Percentiles rank a stretch among this genome's conserved stretches.
Conservation (phyloP, 2,113 vertebrate species). For the Menidia beryllina region DNA sequence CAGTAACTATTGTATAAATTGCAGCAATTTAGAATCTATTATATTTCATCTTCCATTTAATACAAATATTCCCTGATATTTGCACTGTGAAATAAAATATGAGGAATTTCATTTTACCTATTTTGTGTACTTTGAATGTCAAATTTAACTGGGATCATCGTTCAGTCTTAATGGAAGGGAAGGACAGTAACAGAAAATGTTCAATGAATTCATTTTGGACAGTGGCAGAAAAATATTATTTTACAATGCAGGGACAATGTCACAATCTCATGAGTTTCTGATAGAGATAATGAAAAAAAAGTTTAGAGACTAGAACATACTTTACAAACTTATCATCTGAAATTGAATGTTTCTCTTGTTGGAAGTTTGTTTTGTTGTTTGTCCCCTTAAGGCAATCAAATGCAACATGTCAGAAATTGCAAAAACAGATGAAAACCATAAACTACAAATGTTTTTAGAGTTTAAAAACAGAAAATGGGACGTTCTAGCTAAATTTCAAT, state of each 20-base stretch:
- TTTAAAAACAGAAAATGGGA: background rate
- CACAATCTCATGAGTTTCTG: too few relatives aligned
- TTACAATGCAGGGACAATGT: too few relatives aligned
- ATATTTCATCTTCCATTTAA: slow-evolving; percentile 45
- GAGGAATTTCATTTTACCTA: background rate
- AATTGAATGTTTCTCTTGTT: too few relatives aligned
- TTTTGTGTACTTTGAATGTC: background rate
- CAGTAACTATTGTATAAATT: slow-evolving; percentile 70
- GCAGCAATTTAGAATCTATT: slow-evolving; percentile 58
- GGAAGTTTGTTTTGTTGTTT: too few relatives aligned
- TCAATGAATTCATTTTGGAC: background rate
- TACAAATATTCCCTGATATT: slow-evolving; percentile 43
- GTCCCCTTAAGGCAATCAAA: too few relatives aligned
- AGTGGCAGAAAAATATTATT: background rate
- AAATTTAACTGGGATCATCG: slow-evolving; percentile 3
- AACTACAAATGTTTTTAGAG: background rate
- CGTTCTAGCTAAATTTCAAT: background rate
- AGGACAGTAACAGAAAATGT: background rate
- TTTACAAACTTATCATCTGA: too few relatives aligned
- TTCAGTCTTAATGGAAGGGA: background rate
- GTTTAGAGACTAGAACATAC: too few relatives aligned
- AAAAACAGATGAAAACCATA: background rate
- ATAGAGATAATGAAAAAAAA: too few relatives aligned
- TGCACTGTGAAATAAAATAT: slow-evolving; percentile 5
- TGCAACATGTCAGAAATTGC: too few relatives aligned